Conservation (phyloP, 2,113 vertebrate genomes). For the Microtus pennsylvanicus region DNA sequence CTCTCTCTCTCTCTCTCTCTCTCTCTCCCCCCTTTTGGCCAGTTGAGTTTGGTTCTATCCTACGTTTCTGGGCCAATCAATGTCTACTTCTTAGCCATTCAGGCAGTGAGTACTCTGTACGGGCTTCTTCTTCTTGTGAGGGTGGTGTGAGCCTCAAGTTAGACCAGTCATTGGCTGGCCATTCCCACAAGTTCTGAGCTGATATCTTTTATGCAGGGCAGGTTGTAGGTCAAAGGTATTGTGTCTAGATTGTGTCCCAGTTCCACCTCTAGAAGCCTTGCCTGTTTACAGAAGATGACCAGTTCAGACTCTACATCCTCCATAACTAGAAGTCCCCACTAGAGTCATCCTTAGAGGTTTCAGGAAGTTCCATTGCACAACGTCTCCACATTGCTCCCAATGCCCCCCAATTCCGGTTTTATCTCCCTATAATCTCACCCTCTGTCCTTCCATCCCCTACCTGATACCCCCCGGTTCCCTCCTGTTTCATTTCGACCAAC, state of each 20-base stretch:
- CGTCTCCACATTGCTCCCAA: neutral
- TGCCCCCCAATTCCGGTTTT: neutral
- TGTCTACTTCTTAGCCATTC: neutral
- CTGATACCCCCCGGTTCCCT: neutral
- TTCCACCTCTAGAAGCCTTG: neutral
- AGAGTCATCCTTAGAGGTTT: neutral
- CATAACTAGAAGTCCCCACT: neutral
- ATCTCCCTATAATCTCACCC: neutral
- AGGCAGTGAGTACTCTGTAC: neutral
- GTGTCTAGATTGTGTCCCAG: neutral
- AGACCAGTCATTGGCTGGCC: neutral
- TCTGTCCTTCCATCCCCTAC: neutral
- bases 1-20: fast-evolving
- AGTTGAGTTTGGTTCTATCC: neutral
- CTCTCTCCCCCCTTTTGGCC: no score
- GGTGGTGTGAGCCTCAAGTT: neutral
- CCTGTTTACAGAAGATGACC: neutral
- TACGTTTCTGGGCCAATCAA: neutral
- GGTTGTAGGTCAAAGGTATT: neutral
- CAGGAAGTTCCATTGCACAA: neutral
- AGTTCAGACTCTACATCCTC: no score
- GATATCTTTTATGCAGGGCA: neutral
- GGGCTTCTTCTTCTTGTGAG: neutral
- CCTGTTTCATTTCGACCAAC: neutral
- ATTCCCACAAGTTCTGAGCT: neutral